These are phyloP conservation scores for Phortica magna DNA, from an alignment of 2,888 invertebrate genomes.

Conservation along the genomic window DNA sequence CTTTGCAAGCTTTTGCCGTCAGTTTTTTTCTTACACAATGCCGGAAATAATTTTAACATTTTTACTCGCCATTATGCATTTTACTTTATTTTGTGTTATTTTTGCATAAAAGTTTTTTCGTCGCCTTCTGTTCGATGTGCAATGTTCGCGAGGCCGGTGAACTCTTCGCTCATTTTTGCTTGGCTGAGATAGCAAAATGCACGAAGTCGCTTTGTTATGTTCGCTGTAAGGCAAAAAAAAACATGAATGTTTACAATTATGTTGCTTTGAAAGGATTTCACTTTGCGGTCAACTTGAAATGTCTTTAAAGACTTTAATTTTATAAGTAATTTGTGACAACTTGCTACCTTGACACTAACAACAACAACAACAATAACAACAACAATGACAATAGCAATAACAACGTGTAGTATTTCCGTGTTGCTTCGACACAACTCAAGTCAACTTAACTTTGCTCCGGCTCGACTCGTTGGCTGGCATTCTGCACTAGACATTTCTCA, in stretches of 20 bases:
- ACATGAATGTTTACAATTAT: neutral
- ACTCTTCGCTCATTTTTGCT: neutral
- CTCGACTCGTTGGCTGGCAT: neutral
- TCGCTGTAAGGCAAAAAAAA: neutral
- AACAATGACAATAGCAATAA: neutral
- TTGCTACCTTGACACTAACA: neutral
- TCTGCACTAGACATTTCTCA: conserved; percentile 24
- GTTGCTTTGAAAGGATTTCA: too few species aligned
- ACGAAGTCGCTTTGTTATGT: neutral
- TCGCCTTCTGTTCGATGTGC: neutral
- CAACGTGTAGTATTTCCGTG: too few species aligned
- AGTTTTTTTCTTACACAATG: conserved; percentile 54
- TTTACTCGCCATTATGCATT: conserved; percentile 41
- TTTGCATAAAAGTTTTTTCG: neutral
- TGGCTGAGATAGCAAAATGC: neutral
- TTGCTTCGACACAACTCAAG: neutral
- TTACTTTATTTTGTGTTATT: neutral
- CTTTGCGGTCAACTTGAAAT: too few species aligned
- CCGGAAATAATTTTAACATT: conserved; percentile 71
- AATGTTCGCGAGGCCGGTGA: neutral
- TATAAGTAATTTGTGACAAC: too few species aligned
- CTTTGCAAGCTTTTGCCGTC: conserved; percentile 40
- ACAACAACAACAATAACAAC: neutral
- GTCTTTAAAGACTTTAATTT: too few species aligned
- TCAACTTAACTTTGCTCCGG: neutral